Conservation (phyloP, 1,140 invertebrate genomes). For the Nephila pilipes region DNA sequence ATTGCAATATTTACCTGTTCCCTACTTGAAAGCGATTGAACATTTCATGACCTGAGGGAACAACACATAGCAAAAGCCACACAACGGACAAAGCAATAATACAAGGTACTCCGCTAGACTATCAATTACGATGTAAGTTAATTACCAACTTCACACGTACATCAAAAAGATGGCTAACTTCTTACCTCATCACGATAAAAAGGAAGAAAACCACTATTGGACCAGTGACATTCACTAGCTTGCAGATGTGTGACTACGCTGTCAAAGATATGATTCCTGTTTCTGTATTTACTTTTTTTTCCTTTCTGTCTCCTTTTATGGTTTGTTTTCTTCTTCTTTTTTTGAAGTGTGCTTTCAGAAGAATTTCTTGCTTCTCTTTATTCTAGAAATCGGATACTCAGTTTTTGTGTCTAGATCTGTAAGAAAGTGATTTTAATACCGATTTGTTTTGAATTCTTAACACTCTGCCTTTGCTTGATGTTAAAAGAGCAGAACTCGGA, state of each 20-base stretch:
- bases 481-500: too few species aligned
- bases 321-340: neutral
- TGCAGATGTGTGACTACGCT: slow-evolving; percentile 53
- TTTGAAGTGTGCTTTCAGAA: neutral
- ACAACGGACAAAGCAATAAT: slow-evolving; percentile 11
- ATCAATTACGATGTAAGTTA: slow-evolving; percentile 64
- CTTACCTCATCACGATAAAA: neutral
- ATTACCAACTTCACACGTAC: slow-evolving; percentile 64
- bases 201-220: neutral
- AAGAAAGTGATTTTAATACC: too few species aligned
- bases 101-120: slow-evolving; percentile 22
- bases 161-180: slow-evolving; percentile 45
- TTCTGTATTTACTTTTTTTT: neutral
- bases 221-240: neutral
- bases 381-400: neutral
- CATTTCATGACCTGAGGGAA: slow-evolving; percentile 21
- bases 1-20: neutral
- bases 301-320: neutral
- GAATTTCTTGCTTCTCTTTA: neutral
- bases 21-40: neutral
- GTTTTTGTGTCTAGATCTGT: too few species aligned
- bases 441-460: too few species aligned
- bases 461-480: too few species aligned
- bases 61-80: neutral
- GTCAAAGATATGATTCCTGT: slow-evolving; percentile 46